Evolutionary conservation across 2,797 vertebrate genomes (phyloP).

Genomic region (Cheirogaleus major): DNA sequence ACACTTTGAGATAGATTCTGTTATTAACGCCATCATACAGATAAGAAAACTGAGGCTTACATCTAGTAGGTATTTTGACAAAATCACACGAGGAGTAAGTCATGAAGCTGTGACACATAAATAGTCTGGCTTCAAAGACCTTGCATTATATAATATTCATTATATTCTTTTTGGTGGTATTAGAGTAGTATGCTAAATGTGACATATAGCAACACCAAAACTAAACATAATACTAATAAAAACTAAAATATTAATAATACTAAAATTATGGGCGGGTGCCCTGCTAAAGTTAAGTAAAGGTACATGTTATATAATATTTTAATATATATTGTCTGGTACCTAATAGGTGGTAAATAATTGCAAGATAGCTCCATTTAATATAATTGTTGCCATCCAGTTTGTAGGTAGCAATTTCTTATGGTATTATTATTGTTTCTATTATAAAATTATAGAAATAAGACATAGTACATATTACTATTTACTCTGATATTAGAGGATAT

Average conservation of each 20-base stretch:
- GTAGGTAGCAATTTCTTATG: background rate
- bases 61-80: background rate
- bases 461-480: background rate
- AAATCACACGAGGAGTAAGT: background rate
- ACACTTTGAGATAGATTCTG: background rate
- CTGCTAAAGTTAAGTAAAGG: background rate
- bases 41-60: background rate
- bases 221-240: background rate
- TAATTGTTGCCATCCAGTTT: background rate
- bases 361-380: background rate
- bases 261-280: background rate
- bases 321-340: background rate
- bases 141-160: background rate
- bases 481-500: background rate
- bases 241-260: background rate
- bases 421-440: background rate
- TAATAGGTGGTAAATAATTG: background rate
- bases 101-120: background rate
- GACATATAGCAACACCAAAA: background rate
- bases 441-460: background rate
- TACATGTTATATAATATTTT: background rate
- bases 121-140: background rate
- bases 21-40: background rate
- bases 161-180: background rate
- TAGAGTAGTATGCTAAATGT: background rate